Conservation (phyloP, 2,888 invertebrate species). For the Plagodis dolabraria region DNA sequence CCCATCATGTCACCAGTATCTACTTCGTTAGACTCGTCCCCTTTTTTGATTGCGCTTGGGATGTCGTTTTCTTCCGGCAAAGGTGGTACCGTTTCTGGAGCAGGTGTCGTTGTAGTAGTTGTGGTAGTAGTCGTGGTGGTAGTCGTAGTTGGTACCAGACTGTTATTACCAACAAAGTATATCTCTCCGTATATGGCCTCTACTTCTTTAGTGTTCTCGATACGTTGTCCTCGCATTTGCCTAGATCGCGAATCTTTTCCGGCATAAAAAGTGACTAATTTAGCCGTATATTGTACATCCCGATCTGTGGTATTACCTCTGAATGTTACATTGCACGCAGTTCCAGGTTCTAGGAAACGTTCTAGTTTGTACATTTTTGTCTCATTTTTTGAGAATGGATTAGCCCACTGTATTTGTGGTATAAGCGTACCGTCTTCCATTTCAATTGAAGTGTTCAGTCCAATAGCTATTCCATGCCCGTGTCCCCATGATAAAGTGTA, state of each 20-base stretch:
- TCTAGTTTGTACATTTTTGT: conserved; percentile 86
- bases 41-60: conserved; percentile 61
- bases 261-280: conserved; percentile 88
- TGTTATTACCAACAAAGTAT: conserved; percentile 91
- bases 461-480: conserved; percentile 89
- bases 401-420: conserved; percentile 89
- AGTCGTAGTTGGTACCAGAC: conserved; percentile 91
- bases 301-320: conserved; percentile 89
- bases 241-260: conserved; percentile 86
- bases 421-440: conserved; percentile 84
- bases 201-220: conserved; percentile 89
- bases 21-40: conserved; percentile 54
- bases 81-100: conserved; percentile 81
- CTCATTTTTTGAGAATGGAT: conserved; percentile 79
- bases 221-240: conserved; percentile 86
- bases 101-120: conserved; percentile 82
- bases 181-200: conserved; percentile 90
- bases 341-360: conserved; percentile 89
- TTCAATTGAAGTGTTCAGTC: conserved; percentile 87
- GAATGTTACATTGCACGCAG: conserved; percentile 92
- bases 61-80: conserved; percentile 74
- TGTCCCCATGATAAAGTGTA: conserved; percentile 92
- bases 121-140: conserved; percentile 87
- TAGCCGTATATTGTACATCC: conserved; percentile 90
- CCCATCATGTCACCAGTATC: conserved; percentile 63